Base-by-base conservation (phyloP, 1,140 invertebrate species). In the Formica exsecta region DNA sequence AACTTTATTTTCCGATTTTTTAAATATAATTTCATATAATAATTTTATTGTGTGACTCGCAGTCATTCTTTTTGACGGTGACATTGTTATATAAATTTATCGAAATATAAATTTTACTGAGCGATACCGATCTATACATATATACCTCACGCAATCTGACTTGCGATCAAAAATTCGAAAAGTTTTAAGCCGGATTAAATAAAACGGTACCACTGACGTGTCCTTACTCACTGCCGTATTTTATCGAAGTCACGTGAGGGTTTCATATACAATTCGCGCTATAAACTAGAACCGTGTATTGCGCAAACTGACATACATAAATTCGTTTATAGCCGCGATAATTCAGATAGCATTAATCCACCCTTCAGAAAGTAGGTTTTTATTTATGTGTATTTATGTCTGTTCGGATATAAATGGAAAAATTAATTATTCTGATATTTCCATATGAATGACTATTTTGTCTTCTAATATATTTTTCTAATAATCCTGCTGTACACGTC, bases 231-330 rank as follows among this genome's bases (percentile, higher is more conserved):
- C 44, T 75, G 86, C 86, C 76, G 83, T 92, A 92, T 92, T 92
- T 92, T 88, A 92, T 92, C 89, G 81, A 77, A 85, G 86, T 73
- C 79, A 85, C 86, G 75, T 73, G 84, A 66, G 71, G 32, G 64
- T 32, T 77, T 38, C 75, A 54, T 66, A 51, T n/a, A 71, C 54
- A 70, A 36, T 77, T 86, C 75, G 87, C 90, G 87, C 90, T 86
- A 89, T 90, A 91, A 92, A 92, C 86, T 86, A 88, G 66, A 85
- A 86, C 86, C 85, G 86, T 85, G 57, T 84, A 89, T 83, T 87
- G 85, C 86, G 92, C 90, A 88, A 91, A 91, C 88, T 89, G 88
- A 91, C 88, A 92, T 92, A 91, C 89, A 92, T 92, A 92, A 93
- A 93, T 93, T 90, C 87, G 86, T 81, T 90, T 88, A 80, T 29